Base-by-base conservation (phyloP, 2,797 vertebrate species). In the Mormyrus hasselquistii region DNA sequence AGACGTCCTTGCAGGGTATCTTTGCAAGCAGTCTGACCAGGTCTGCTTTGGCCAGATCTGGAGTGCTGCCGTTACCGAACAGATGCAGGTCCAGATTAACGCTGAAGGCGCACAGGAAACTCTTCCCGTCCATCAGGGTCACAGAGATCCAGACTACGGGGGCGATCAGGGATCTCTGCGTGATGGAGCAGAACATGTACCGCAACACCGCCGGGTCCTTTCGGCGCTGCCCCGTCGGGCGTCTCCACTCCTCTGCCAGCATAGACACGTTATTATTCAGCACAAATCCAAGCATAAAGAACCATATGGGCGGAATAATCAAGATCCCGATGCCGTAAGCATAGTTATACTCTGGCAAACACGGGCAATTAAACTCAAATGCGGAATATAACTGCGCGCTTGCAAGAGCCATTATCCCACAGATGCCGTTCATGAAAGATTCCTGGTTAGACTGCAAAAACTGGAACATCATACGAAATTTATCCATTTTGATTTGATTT, bases 401-500 rank as follows among this genome's bases (percentile, higher is more conserved):
- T 85, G 97, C 97, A 4, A 99, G 95, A 0, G 99, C 98, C 98
- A 99, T 98, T 91, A 99, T 97, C 44, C 99, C 97, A 0, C 98
- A 99, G 93, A 99, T 97, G 0, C 99, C 98, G 0, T 97, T 99
- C 98, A 99, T 98, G 89, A 99, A 99, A n/a, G 98, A 98, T 90
- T 99, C 98, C 94, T 99, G 98, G 93, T 99, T 99, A 93, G 98
- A 98, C 55, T 99, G 99, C 83, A 99, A 96, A 92, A 99, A 98
- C 95, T 99, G 99, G 94, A 99, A 98, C 95, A 99, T 97, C 97
- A 99, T 98, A 90, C 98, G 97, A 92, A 99, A 99, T 92, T 99
- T 99, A 96, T 99, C 99, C 99, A 99, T 99, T 2, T 93, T 94
- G 57, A 57, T 19, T 34, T 1, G 65, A 19, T 8, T 53, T 86